These are phyloP conservation scores for Dromius quadrimaculatus DNA, from an alignment of 2,888 invertebrate genomes.

Conservation along the genomic window DNA sequence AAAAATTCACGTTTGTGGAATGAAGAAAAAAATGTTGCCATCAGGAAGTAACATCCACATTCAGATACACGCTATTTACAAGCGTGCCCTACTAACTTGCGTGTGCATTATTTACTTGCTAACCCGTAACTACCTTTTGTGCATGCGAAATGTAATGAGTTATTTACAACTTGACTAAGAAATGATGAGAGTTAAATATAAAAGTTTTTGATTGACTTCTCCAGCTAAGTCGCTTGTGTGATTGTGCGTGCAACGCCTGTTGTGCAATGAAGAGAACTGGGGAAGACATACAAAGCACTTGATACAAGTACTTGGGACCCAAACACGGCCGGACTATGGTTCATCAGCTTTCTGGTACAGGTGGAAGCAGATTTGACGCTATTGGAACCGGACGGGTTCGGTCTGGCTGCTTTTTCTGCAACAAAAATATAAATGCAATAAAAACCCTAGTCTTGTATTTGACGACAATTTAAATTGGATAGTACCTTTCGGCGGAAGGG, in stretches of 20 bases:
- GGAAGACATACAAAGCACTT: conserved; percentile 52
- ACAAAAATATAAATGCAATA: conserved; percentile 59
- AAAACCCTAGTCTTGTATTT: conserved; percentile 13
- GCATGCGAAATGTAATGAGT: conserved; percentile 52
- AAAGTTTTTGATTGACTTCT: conserved; percentile 46
- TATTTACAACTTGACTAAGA: conserved; percentile 51
- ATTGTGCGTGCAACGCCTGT: conserved; percentile 52
- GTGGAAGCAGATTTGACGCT: conserved; percentile 79
- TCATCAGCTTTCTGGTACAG: conserved; percentile 72
- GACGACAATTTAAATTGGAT: neutral
- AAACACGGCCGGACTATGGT: conserved; percentile 53
- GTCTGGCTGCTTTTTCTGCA: conserved; percentile 84
- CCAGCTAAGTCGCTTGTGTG: conserved; percentile 46
- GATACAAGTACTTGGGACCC: conserved; percentile 51
- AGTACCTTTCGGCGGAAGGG: conserved; percentile 86
- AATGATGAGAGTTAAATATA: conserved; percentile 47
- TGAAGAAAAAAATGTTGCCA: conserved; percentile 57
- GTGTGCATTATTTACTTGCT: conserved; percentile 46
- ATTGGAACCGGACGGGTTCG: conserved; percentile 82
- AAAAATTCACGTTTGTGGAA: conserved; percentile 62
- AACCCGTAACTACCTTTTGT: conserved; percentile 53
- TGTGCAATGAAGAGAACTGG: conserved; percentile 47
- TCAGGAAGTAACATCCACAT: conserved; percentile 51
- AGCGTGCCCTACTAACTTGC: conserved; percentile 52
- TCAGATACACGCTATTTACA: conserved; percentile 49